These are phyloP conservation scores for Dicerorhinus sumatrensis DNA, from an alignment of 2,113 vertebrate genomes.

Conservation along the genomic window DNA sequence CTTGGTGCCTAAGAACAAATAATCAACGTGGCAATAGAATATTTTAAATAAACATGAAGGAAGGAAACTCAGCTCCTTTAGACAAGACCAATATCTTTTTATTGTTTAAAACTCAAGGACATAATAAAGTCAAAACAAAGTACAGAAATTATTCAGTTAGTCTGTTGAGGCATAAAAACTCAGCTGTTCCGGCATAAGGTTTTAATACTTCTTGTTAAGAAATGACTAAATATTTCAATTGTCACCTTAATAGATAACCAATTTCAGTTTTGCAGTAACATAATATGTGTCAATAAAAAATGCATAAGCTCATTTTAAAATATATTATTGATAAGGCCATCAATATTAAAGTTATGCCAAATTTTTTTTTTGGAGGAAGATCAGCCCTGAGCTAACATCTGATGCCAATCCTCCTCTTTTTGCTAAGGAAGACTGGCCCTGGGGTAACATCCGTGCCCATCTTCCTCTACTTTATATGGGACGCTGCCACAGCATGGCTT, in stretches of 20 bases:
- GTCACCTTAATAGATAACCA: not conserved
- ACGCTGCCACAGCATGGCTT: no score
- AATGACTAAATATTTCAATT: not conserved
- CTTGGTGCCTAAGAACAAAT: not conserved
- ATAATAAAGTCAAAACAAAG: not conserved
- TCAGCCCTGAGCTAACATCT: no score
- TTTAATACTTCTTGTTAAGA: not conserved
- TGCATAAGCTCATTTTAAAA: not conserved
- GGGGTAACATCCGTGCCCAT: no score
- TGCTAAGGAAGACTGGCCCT: no score
- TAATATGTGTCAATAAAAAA: not conserved
- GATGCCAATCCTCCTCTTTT: no score
- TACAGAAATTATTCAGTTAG: not conserved
- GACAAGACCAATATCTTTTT: not conserved
- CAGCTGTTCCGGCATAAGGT: not conserved
- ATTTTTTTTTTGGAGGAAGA: not conserved
- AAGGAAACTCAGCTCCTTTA: not conserved
- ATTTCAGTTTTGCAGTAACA: not conserved
- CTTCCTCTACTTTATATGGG: no score
- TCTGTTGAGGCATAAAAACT: not conserved
- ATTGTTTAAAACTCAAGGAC: constrained; percentile 13
- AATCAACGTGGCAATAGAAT: not conserved
- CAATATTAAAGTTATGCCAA: not conserved
- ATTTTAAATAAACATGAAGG: not conserved
- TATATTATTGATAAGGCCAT: not conserved